Evolutionary conservation across 2,888 invertebrate genomes (phyloP).

Genomic region (Stratiomys singularior): DNA sequence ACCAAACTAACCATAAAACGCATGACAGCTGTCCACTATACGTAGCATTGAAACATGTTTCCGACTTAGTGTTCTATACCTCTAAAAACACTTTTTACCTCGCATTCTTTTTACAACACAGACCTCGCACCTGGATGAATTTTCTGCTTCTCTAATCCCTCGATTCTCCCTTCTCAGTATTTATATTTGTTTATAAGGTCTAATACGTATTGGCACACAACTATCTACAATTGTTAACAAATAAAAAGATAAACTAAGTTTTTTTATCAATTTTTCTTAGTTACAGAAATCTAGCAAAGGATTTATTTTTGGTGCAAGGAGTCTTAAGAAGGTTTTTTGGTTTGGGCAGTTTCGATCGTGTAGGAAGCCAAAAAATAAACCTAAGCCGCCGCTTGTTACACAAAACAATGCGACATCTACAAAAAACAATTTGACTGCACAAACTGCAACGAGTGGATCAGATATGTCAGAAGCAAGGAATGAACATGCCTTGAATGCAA

Average conservation of each 20-base stretch:
- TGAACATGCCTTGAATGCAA: constrained; percentile 69
- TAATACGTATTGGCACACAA: too few relatives aligned
- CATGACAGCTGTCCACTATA: too few relatives aligned
- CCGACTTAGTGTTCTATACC: too few relatives aligned
- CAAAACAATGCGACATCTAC: constrained; percentile 47
- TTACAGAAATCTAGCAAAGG: constrained; percentile 70
- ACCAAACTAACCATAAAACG: too few relatives aligned
- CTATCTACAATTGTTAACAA: too few relatives aligned
- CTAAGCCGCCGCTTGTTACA: constrained; percentile 55
- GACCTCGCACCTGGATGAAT: too few relatives aligned
- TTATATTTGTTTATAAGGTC: too few relatives aligned
- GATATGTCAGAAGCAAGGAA: constrained; percentile 73
- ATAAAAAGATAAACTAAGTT: too few relatives aligned
- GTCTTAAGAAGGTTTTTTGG: constrained; percentile 74
- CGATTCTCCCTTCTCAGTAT: background rate
- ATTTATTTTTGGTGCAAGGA: constrained; percentile 71
- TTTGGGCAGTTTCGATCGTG: constrained; percentile 65
- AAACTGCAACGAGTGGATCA: constrained; percentile 71
- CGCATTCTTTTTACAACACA: too few relatives aligned
- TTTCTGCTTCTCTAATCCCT: too few relatives aligned
- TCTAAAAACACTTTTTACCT: too few relatives aligned
- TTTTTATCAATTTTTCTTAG: background rate
- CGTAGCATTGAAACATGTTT: too few relatives aligned
- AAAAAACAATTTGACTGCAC: constrained; percentile 67
- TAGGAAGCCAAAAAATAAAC: constrained; percentile 52